Conservation (phyloP, 2,113 vertebrate genomes). For the Sorex fumeus region DNA sequence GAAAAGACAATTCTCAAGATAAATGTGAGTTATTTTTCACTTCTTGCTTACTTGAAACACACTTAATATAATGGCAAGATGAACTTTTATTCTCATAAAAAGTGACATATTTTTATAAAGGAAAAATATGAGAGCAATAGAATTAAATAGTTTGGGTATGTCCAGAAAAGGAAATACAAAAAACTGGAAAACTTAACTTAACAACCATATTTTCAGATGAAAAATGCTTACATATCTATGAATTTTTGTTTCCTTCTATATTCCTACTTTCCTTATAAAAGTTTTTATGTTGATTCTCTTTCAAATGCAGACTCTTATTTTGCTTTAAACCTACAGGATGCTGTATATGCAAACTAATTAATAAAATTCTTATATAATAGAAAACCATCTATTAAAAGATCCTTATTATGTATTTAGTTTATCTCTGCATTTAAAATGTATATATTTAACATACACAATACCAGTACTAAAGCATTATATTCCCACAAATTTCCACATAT, state of each 20-base stretch:
- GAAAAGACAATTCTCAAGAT: neutral
- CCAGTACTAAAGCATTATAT: neutral
- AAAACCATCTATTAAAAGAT: neutral
- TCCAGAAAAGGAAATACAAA: neutral
- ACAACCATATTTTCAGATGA: neutral
- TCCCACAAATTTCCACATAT: neutral
- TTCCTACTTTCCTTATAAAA: neutral
- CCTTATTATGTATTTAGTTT: neutral
- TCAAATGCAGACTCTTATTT: too few species aligned
- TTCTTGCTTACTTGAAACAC: neutral
- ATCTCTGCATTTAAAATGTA: neutral
- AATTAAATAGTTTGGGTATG: neutral
- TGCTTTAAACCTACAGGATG: neutral
- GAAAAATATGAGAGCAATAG: constrained; percentile 29
- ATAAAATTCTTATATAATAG: neutral
- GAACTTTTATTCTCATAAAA: constrained; percentile 17
- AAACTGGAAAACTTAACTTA: neutral
- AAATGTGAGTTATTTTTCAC: neutral
- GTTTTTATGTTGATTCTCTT: too few species aligned
- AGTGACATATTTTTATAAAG: neutral
- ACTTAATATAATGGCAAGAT: neutral
- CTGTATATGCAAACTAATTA: neutral
- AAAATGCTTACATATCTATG: neutral
- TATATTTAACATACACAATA: neutral
- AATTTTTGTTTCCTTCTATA: neutral